These are phyloP conservation scores for Oncorhynchus kisutch DNA, from an alignment of 2,113 vertebrate species.

Conservation along the genomic window DNA sequence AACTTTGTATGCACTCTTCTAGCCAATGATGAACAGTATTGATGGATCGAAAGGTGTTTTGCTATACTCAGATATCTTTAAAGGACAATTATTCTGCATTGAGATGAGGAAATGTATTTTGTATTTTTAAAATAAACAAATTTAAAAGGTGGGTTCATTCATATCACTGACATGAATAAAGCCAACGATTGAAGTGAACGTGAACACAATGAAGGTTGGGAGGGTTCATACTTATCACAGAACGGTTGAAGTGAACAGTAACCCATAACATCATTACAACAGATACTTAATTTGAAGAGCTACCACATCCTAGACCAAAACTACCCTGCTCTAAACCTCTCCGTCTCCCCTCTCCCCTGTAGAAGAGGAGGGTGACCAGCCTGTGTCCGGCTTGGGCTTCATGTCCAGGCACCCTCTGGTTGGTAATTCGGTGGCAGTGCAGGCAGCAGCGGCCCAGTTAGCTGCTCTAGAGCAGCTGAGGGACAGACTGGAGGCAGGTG, in stretches of 20 bases:
- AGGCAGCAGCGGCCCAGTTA: slow-evolving; percentile 84
- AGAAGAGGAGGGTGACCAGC: slow-evolving; percentile 85
- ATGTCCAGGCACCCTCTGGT: slow-evolving; percentile 77
- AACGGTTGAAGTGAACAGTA: background rate
- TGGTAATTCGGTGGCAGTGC: slow-evolving; percentile 80
- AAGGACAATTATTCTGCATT: too few relatives aligned
- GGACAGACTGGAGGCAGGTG: slow-evolving; percentile 91
- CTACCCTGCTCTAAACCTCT: background rate
- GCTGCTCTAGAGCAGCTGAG: slow-evolving; percentile 91
- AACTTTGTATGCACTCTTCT: background rate
- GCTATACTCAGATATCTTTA: too few relatives aligned
- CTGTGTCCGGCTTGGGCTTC: slow-evolving; percentile 68
- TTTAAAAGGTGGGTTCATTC: too few relatives aligned
- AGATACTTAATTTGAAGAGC: too few relatives aligned
- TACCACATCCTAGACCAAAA: too few relatives aligned
- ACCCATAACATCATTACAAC: background rate
- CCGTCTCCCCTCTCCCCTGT: background rate
- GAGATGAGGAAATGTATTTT: too few relatives aligned
- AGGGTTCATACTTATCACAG: background rate
- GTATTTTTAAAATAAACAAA: too few relatives aligned
- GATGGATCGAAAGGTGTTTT: too few relatives aligned
- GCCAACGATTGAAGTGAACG: too few relatives aligned
- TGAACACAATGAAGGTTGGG: too few relatives aligned
- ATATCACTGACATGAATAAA: too few relatives aligned
- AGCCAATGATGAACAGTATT: too few relatives aligned